phyloP scores from a whole-genome alignment of 2,113 vertebrate genomes.

The Talpa occidentalis region DNA sequence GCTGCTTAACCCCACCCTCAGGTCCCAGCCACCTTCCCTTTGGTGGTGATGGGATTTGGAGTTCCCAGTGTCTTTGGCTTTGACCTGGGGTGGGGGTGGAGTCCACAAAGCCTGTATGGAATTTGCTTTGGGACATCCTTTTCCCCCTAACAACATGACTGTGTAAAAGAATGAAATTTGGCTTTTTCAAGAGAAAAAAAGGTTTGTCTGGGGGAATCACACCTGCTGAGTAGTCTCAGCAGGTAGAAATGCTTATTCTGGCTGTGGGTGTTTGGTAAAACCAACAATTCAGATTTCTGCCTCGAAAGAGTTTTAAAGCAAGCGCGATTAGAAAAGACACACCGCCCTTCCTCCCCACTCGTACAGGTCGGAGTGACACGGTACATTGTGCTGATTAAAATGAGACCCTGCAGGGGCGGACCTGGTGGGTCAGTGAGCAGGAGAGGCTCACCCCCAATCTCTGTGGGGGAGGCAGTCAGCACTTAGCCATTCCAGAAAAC shows the following conservation, averaged over 20 bases:
- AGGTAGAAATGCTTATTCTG: neutral
- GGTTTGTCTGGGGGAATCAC: neutral
- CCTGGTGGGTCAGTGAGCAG: neutral
- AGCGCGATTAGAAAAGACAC: neutral
- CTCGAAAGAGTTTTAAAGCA: slow-evolving; percentile 44
- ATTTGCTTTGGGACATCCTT: too few species aligned
- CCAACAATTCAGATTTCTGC: neutral
- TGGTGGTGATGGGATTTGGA: too few species aligned
- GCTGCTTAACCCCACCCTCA: too few species aligned
- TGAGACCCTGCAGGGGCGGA: neutral
- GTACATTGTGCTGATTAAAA: neutral
- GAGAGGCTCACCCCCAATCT: neutral
- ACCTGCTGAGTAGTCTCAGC: neutral
- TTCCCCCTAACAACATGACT: too few species aligned
- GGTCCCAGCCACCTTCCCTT: too few species aligned
- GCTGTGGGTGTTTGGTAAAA: neutral
- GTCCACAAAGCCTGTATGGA: too few species aligned
- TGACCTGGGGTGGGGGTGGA: too few species aligned
- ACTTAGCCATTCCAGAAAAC: neutral
- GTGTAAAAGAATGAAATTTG: neutral
- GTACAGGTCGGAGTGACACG: neutral
- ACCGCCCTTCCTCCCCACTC: neutral
- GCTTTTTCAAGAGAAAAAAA: neutral
- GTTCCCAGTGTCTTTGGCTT: too few species aligned
- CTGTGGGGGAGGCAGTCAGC: neutral